Evolutionary conservation across 2,113 vertebrate genomes (phyloP).

Genomic region (Elanoides forficatus): DNA sequence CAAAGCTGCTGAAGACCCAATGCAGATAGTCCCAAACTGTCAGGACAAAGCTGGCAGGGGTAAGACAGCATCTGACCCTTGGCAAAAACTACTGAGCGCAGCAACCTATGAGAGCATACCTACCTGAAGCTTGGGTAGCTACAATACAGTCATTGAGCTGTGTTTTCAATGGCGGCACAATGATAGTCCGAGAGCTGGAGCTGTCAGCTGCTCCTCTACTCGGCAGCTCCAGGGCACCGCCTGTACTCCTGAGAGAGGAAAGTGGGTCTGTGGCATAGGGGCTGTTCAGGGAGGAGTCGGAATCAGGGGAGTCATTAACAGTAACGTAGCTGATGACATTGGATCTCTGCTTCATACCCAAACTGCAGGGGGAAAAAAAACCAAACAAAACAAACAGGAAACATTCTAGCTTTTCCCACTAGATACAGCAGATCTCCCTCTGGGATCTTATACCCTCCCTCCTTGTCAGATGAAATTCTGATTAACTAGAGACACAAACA

Average conservation of each 20-base stretch:
- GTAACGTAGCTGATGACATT: constrained; percentile 99
- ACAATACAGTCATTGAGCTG: constrained; percentile 82
- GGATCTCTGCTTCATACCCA: constrained; percentile 85
- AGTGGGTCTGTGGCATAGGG: constrained; percentile 82
- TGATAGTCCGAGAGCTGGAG: constrained; percentile 83
- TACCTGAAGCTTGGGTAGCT: constrained; percentile 78
- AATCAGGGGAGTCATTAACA: constrained; percentile 95
- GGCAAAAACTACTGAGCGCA: neutral
- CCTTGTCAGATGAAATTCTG: neutral
- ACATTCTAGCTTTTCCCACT: neutral
- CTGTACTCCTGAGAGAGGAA: constrained; percentile 67
- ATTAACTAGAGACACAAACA: neutral
- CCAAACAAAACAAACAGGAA: neutral
- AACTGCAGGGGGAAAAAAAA: constrained; percentile 59
- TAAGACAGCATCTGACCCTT: neutral
- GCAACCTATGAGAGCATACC: neutral
- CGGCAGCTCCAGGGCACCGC: constrained; percentile 65
- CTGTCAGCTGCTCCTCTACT: constrained; percentile 71
- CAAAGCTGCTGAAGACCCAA: neutral
- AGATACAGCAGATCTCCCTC: neutral
- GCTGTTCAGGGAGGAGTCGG: constrained; percentile 91
- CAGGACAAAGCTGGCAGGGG: neutral
- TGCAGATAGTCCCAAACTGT: neutral
- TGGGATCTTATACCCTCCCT: neutral
- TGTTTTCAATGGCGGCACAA: constrained; percentile 86